Evolutionary conservation across 2,113 vertebrate species (phyloP).

Genomic region (Trochalopteron elliotii): DNA sequence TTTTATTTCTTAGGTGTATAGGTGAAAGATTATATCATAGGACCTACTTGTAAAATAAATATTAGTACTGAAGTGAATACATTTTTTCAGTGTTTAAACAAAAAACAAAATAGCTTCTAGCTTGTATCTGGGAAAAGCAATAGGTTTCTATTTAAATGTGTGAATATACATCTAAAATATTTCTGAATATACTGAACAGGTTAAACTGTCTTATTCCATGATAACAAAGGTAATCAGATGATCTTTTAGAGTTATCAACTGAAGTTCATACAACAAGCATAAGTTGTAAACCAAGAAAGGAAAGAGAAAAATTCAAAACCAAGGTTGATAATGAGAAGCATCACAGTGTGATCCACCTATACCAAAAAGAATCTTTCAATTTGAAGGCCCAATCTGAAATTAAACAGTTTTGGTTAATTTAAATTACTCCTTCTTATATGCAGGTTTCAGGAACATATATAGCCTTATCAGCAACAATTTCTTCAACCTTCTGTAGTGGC

Average conservation of each 20-base stretch:
- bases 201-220: neutral
- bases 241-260: neutral
- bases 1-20: neutral
- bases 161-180: neutral
- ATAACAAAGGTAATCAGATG: slow-evolving; percentile 38
- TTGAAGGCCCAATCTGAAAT: neutral
- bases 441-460: neutral
- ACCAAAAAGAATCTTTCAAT: neutral
- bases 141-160: neutral
- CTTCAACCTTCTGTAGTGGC: too few relatives aligned
- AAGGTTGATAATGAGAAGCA: neutral
- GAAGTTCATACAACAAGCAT: neutral
- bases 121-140: neutral
- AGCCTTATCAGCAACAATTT: neutral
- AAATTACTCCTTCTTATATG: neutral
- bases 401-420: neutral
- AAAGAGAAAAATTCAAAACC: neutral
- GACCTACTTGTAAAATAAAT: neutral
- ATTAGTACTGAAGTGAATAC: neutral
- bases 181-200: neutral
- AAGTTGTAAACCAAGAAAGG: neutral
- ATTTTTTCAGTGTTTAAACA: neutral
- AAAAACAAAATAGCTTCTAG: neutral
- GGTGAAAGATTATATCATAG: neutral
- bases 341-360: neutral